Evolutionary conservation across 2,888 invertebrate genomes (phyloP).

Genomic region (Stratiomys singularior): DNA sequence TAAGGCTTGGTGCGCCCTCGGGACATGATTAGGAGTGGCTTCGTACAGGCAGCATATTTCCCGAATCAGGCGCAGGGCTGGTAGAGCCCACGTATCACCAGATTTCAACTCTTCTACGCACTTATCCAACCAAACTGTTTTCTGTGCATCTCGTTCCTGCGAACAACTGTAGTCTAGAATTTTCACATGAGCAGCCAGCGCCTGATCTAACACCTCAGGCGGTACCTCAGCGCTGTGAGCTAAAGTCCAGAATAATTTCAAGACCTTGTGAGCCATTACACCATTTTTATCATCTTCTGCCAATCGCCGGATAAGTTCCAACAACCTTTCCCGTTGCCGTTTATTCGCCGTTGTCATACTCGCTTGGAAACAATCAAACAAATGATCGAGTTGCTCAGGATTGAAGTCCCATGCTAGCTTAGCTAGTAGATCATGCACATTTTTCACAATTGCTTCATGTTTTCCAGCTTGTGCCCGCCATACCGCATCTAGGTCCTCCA

Average conservation of each 20-base stretch:
- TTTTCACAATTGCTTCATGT: constrained; percentile 98
- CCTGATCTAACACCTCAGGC: constrained; percentile 97
- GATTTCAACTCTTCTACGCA: constrained; percentile 94
- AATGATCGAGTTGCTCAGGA: constrained; percentile 95
- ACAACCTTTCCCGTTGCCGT: constrained; percentile 92
- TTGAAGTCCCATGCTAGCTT: constrained; percentile 99
- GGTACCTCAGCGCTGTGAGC: constrained; percentile 96
- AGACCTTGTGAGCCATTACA: constrained; percentile 97
- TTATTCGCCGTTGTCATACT: constrained; percentile 97
- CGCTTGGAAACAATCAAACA: constrained; percentile 93
- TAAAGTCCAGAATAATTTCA: constrained; percentile 95
- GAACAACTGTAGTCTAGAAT: constrained; percentile 98
- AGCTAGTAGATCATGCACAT: constrained; percentile 94
- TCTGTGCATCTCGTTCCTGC: constrained; percentile 95
- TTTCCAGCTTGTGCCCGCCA: constrained; percentile 98
- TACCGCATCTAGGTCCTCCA: constrained; percentile 92
- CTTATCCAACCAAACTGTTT: constrained; percentile 94
- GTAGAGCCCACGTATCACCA: constrained; percentile 91
- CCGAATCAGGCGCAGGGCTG: constrained; percentile 93
- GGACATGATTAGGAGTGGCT: constrained; percentile 67
- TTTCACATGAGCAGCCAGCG: constrained; percentile 93
- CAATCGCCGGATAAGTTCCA: constrained; percentile 92
- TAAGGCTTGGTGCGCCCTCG: constrained; percentile 65
- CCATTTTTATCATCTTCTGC: constrained; percentile 99
- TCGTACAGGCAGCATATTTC: constrained; percentile 97